Conservation (phyloP, 2,888 invertebrate species). For the Papilio elwesi region DNA sequence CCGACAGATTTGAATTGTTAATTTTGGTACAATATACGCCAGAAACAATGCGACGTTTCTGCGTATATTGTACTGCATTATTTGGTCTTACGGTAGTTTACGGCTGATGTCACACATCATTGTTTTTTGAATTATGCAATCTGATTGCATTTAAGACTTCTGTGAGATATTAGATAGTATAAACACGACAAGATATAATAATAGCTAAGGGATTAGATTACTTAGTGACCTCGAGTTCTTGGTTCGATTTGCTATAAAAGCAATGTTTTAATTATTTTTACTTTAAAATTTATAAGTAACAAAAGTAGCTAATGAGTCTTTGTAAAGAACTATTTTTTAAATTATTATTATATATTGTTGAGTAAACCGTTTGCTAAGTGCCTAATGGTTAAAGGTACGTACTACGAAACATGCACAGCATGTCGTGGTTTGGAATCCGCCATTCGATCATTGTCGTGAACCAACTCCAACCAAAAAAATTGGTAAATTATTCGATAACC, state of each 20-base stretch:
- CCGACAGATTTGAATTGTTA: conserved; percentile 15
- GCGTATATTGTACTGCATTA: conserved; percentile 14
- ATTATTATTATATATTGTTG: too few species aligned
- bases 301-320: too few species aligned
- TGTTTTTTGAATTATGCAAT: background rate
- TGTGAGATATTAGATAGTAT: background rate
- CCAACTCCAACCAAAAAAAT: too few species aligned
- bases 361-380: too few species aligned
- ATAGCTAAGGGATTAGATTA: background rate
- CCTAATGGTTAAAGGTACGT: too few species aligned
- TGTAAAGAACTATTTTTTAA: too few species aligned
- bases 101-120: background rate
- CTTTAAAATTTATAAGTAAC: too few species aligned
- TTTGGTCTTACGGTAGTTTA: background rate
- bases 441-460: too few species aligned
- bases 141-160: conserved; percentile 7
- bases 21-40: conserved; percentile 11
- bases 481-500: too few species aligned
- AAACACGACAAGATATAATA: background rate
- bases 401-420: too few species aligned
- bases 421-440: too few species aligned
- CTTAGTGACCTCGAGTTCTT: background rate
- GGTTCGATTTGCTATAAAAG: background rate
- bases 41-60: conserved; percentile 8
- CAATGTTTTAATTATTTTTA: background rate